Conservation (phyloP, 2,113 vertebrate genomes). For the Brienomyrus longianalis region DNA sequence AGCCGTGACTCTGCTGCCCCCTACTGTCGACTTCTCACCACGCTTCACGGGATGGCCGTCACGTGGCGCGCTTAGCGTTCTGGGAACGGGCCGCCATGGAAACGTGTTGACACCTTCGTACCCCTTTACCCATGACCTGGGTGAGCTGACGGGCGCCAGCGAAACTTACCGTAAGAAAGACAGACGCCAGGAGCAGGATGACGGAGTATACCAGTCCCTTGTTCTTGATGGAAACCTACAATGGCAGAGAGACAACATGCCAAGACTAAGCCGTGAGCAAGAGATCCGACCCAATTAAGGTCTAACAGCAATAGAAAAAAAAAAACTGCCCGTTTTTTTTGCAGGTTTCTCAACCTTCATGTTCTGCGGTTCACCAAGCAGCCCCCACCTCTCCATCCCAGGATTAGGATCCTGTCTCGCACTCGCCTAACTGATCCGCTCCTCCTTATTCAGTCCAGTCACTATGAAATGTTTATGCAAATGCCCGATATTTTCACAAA, state of each 20-base stretch:
- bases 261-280: background rate
- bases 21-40: background rate
- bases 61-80: background rate
- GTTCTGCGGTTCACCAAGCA: background rate
- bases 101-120: background rate
- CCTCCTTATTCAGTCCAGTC: background rate
- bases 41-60: background rate
- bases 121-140: background rate
- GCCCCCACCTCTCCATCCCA: background rate
- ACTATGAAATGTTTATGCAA: background rate
- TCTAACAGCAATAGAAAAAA: background rate
- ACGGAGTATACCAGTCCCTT: constrained; percentile 68
- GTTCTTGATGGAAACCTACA: constrained; percentile 68
- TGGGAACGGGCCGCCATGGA: background rate
- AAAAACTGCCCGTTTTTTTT: background rate
- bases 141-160: background rate
- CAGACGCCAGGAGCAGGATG: constrained; percentile 64
- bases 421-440: background rate
- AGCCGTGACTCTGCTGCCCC: background rate
- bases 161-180: constrained; percentile 62
- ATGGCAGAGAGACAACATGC: background rate
- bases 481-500: background rate
- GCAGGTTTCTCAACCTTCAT: background rate
- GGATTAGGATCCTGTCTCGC: background rate
- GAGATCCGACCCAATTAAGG: background rate